phyloP scores from a whole-genome alignment of 2,888 invertebrate genomes.

The Agapetus fuscipes region DNA sequence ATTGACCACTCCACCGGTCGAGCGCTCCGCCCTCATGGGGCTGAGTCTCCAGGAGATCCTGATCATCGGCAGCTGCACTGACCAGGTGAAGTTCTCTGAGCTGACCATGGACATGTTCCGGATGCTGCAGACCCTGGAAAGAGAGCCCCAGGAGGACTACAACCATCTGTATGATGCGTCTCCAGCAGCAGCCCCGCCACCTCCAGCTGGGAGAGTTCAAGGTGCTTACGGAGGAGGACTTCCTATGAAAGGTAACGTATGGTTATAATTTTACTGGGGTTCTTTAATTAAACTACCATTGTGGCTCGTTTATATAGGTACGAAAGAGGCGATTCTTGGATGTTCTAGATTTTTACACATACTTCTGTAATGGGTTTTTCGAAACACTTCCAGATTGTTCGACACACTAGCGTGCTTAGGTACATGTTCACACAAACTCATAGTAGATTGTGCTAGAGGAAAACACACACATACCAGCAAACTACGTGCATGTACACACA shows the following conservation, averaged over 20 bases:
- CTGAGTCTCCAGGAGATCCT: constrained; percentile 87
- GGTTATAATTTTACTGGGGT: no score
- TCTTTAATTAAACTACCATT: no score
- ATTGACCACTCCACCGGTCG: constrained; percentile 76
- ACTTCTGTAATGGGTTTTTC: no score
- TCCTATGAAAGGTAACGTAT: neutral
- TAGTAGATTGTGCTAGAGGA: no score
- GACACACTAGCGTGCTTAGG: no score
- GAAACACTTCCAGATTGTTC: no score
- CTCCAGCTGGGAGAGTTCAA: constrained; percentile 38
- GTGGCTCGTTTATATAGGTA: no score
- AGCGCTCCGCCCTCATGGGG: constrained; percentile 77
- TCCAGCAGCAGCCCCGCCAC: constrained; percentile 37
- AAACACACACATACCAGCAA: no score
- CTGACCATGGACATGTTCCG: constrained; percentile 97
- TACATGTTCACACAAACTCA: no score
- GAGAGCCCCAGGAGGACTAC: constrained; percentile 79
- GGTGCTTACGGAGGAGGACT: constrained; percentile 27
- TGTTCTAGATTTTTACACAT: no score
- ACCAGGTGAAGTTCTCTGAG: constrained; percentile 95
- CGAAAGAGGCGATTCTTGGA: no score
- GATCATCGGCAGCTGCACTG: constrained; percentile 86
- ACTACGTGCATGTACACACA: no score
- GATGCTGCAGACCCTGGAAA: constrained; percentile 89
- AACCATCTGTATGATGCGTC: constrained; percentile 52